phyloP scores from a whole-genome alignment of 2,797 vertebrate genomes.

The Acipenser ruthenus region DNA sequence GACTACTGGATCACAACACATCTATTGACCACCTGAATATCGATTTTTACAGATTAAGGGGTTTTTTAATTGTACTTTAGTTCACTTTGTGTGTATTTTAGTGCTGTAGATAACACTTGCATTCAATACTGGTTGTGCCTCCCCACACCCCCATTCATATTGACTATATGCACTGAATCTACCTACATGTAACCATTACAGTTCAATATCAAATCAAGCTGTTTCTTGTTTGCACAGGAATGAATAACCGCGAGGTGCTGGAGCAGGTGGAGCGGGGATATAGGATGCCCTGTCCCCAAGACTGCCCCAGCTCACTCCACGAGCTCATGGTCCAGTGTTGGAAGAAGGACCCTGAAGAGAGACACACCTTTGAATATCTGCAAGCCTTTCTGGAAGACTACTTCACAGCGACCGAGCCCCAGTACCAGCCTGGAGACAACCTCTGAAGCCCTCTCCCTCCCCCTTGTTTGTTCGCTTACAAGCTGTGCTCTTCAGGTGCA shows the following conservation, averaged over 20 bases:
- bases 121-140: too few species aligned
- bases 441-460: conserved; percentile 57
- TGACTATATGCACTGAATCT: too few species aligned
- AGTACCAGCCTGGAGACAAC: conserved; percentile 95
- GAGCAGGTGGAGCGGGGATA: conserved; percentile 96
- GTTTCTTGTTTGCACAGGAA: conserved; percentile 58
- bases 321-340: conserved; percentile 98
- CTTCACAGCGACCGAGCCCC: conserved; percentile 95
- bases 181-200: too few species aligned
- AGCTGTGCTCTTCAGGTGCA: conserved; percentile 19
- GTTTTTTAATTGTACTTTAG: too few species aligned
- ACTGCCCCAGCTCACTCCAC: conserved; percentile 88
- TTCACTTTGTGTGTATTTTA: too few species aligned
- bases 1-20: too few species aligned
- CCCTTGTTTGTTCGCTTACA: conserved; percentile 11
- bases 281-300: conserved; percentile 86
- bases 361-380: conserved; percentile 93
- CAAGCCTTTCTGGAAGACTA: conserved; percentile 97
- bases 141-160: too few species aligned
- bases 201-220: too few species aligned
- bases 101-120: too few species aligned
- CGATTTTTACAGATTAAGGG: too few species aligned
- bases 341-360: conserved; percentile 92
- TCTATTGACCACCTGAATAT: too few species aligned
- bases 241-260: conserved; percentile 96